Percentiles rank a stretch among this genome's conserved stretches.
Conservation (phyloP, 2,797 vertebrate genomes). For the Halcyon badia region DNA sequence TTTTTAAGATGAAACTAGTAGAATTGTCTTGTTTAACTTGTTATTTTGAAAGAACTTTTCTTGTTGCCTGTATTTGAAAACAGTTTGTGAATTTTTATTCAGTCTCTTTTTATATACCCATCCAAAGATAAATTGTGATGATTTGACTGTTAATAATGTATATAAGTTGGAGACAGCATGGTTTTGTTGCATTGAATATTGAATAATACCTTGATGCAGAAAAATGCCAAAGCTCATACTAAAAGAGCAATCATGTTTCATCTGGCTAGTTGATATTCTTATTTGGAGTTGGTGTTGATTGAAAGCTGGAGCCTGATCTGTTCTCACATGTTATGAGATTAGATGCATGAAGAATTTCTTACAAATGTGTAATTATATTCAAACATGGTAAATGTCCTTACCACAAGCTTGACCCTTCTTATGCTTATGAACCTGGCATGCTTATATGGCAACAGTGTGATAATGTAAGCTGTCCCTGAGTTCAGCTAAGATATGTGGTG, state of each 20-base stretch:
- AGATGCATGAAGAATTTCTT: neutral
- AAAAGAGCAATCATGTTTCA: neutral
- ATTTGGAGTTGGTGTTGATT: neutral
- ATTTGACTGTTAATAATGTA: slow-evolving; percentile 10
- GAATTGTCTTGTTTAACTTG: neutral
- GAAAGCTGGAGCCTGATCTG: neutral
- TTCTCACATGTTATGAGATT: neutral
- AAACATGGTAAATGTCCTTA: neutral
- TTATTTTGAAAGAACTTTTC: neutral
- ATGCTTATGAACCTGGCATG: neutral
- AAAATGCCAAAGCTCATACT: neutral
- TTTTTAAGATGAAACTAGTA: neutral
- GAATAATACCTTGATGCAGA: neutral
- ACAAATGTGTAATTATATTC: neutral
- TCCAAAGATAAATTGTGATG: slow-evolving; percentile 6
- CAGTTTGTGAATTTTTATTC: neutral
- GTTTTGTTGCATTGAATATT: neutral
- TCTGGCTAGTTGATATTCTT: neutral
- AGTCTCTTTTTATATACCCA: neutral
- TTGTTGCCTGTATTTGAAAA: slow-evolving; percentile 30
- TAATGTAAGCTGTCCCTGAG: neutral
- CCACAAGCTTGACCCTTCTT: neutral
- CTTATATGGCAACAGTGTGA: neutral
- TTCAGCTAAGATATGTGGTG: neutral
- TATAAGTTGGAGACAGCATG: neutral